These are phyloP conservation scores for Orycteropus afer DNA, from an alignment of 2,113 vertebrate species.

Conservation along the genomic window DNA sequence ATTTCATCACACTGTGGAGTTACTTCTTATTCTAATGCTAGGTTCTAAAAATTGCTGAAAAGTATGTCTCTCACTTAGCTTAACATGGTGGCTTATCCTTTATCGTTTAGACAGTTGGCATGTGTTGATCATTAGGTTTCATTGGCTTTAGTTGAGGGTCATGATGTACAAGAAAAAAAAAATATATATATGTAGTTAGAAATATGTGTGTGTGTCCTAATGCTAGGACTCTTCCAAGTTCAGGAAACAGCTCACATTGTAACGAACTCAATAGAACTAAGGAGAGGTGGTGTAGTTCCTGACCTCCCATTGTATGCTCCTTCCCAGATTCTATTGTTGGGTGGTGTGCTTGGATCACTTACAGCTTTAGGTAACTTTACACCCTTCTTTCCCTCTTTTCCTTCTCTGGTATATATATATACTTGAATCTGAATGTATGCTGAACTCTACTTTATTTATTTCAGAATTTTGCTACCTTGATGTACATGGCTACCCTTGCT, in stretches of 20 bases:
- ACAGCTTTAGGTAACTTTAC: not conserved
- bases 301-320: not conserved
- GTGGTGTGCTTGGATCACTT: accelerated
- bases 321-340: not conserved
- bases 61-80: not conserved
- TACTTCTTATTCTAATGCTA: not conserved
- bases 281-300: not conserved
- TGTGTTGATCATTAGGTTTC: not conserved
- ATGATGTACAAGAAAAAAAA: not conserved
- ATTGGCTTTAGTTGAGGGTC: not conserved
- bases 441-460: not conserved
- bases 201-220: no score
- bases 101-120: not conserved
- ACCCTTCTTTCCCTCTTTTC: not conserved
- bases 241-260: no score
- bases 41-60: not conserved
- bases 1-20: not conserved
- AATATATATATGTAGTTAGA: no score
- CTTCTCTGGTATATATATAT: accelerated
- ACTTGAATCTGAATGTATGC: not conserved
- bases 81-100: no score
- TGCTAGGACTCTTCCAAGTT: accelerated
- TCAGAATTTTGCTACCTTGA: not conserved
- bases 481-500: not conserved
- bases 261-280: not conserved